Evolutionary conservation across 2,113 vertebrate genomes (phyloP).

Genomic region (Platysternon megacephalum): DNA sequence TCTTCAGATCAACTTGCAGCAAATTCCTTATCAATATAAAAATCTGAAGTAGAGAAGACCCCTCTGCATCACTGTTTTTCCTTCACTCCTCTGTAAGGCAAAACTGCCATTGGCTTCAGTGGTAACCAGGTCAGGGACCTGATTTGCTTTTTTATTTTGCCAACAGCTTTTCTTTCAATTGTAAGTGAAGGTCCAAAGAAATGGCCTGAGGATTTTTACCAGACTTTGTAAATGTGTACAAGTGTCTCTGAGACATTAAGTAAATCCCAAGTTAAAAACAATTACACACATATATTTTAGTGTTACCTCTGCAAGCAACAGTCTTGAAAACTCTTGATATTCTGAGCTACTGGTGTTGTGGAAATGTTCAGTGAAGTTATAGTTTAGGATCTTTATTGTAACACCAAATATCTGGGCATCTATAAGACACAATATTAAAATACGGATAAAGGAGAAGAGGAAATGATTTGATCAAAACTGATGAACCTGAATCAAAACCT

Average conservation of each 20-base stretch:
- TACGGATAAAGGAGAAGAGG: not conserved
- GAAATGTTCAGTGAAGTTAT: constrained; percentile 64
- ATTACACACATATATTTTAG: not conserved
- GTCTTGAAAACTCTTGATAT: constrained; percentile 64
- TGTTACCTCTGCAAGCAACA: constrained; percentile 75
- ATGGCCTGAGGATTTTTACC: not conserved
- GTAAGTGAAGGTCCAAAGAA: constrained; percentile 44
- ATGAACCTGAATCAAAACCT: not conserved
- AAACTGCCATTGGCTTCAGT: not conserved
- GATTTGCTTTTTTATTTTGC: not conserved
- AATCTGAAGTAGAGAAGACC: not conserved
- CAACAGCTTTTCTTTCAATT: constrained; percentile 24
- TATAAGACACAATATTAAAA: constrained; percentile 39
- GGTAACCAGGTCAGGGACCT: not conserved
- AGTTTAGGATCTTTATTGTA: constrained; percentile 66
- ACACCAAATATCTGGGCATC: constrained; percentile 71
- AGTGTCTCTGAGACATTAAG: not conserved
- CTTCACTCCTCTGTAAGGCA: not conserved
- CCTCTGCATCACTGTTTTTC: constrained; percentile 17
- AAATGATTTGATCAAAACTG: not conserved
- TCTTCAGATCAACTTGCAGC: not conserved
- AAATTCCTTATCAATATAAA: constrained; percentile 34
- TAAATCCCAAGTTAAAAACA: not conserved
- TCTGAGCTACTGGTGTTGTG: constrained; percentile 44
- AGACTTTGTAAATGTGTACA: not conserved